Evolutionary conservation across 2,113 vertebrate genomes (phyloP).

Genomic region (Colossoma macropomum): DNA sequence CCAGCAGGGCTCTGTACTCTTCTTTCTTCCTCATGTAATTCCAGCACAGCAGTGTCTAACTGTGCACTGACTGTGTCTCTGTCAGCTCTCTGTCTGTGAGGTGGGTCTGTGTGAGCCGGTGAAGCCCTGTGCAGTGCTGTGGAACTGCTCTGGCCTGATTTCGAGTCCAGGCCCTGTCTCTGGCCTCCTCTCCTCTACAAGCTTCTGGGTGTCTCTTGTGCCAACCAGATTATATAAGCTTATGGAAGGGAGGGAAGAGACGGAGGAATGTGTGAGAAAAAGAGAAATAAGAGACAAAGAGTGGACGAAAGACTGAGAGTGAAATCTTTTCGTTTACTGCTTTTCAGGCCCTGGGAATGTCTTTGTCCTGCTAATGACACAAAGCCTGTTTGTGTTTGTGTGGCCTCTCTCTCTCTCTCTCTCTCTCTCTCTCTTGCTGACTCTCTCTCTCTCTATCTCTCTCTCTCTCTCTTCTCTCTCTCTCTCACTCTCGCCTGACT

Average conservation of each 20-base stretch:
- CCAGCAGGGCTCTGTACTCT: too few relatives aligned
- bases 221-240: conserved; percentile 42
- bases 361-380: conserved; percentile 38
- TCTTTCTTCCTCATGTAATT: too few relatives aligned
- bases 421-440: not conserved
- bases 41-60: too few relatives aligned
- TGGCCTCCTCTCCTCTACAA: conserved; percentile 28
- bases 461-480: not conserved
- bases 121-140: not conserved
- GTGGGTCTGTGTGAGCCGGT: not conserved
- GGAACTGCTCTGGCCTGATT: not conserved
- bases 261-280: conserved; percentile 26
- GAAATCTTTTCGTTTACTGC: conserved; percentile 38
- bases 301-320: conserved; percentile 11
- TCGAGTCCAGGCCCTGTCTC: conserved; percentile 7
- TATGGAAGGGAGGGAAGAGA: conserved; percentile 27
- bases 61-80: too few relatives aligned
- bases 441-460: not conserved
- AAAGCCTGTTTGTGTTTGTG: conserved; percentile 38
- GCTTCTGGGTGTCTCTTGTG: conserved; percentile 17
- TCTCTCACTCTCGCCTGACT: not conserved
- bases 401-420: conserved; percentile 14
- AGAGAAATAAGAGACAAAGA: conserved; percentile 6
- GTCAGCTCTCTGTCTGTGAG: not conserved
- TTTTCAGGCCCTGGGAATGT: conserved; percentile 43